phyloP scores from a whole-genome alignment of 2,113 vertebrate genomes.

The Sceloporus tristichus region DNA sequence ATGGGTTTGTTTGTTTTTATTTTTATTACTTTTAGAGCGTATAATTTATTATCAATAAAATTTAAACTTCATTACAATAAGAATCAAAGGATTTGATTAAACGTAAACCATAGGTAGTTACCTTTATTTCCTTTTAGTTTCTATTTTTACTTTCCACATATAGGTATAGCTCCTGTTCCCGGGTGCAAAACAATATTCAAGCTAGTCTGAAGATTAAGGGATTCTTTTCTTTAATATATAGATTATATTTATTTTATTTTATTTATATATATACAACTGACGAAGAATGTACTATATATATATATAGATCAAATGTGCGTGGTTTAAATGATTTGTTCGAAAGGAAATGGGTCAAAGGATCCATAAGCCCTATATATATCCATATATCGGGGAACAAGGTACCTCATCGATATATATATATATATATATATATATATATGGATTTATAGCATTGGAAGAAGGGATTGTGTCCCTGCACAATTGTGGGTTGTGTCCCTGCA shows the following conservation, averaged over 20 bases:
- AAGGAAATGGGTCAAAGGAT: slow-evolving; percentile 54
- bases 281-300: slow-evolving; percentile 38
- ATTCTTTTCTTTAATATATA: slow-evolving; percentile 71
- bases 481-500: background rate
- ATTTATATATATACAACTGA: slow-evolving; percentile 48
- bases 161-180: slow-evolving; percentile 80
- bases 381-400: no score
- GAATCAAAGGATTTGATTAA: slow-evolving; percentile 76
- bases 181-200: slow-evolving; percentile 80
- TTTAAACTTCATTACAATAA: slow-evolving; percentile 82
- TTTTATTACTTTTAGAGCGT: slow-evolving; percentile 70
- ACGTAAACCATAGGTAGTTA: slow-evolving; percentile 83
- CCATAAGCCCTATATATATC: slow-evolving; percentile 55
- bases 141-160: slow-evolving; percentile 65
- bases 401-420: no score
- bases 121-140: slow-evolving; percentile 54
- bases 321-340: slow-evolving; percentile 71
- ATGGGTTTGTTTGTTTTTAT: background rate
- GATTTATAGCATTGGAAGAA: slow-evolving; percentile 5
- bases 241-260: slow-evolving; percentile 65
- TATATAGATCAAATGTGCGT: slow-evolving; percentile 65
- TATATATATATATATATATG: background rate
- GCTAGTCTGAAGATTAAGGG: slow-evolving; percentile 68
- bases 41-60: slow-evolving; percentile 89
- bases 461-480: no score